phyloP scores from a whole-genome alignment of 1,140 invertebrate genomes.

The Tetragonula clypearis region DNA sequence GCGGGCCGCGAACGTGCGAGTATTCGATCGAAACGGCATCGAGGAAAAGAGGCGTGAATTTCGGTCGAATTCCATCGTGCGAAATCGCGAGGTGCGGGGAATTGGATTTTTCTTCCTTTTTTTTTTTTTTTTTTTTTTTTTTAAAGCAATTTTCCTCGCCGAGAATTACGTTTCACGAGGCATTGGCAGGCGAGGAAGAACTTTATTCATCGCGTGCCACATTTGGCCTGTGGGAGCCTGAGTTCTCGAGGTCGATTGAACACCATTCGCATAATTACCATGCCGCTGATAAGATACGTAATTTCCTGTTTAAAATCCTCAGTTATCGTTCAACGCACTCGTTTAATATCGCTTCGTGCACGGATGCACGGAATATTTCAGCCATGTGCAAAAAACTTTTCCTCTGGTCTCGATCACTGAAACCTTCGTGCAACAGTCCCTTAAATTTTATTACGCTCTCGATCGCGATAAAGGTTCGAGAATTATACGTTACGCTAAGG shows the following conservation, averaged over 20 bases:
- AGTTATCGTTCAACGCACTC: conserved; percentile 32
- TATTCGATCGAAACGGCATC: neutral
- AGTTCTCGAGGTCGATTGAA: conserved; percentile 31
- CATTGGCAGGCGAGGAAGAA: neutral
- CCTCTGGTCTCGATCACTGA: neutral
- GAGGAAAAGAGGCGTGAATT: conserved; percentile 30
- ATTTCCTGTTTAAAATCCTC: conserved; percentile 28
- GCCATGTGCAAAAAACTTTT: neutral
- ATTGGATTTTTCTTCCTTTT: conserved; percentile 13
- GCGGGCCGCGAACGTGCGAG: conserved; percentile 8
- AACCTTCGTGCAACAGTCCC: neutral
- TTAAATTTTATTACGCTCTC: too few relatives aligned
- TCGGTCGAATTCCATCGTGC: conserved; percentile 15
- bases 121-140: neutral
- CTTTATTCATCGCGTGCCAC: conserved; percentile 24
- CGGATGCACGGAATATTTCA: neutral
- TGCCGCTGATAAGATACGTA: conserved; percentile 29
- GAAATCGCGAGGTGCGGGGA: conserved; percentile 31
- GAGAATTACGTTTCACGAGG: conserved; percentile 22
- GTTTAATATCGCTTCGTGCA: conserved; percentile 6
- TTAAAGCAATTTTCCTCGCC: conserved; percentile 31
- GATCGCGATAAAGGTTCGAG: neutral
- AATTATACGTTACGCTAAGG: neutral
- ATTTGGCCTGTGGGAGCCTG: neutral
- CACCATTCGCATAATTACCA: conserved; percentile 26